Evolutionary conservation across 2,888 invertebrate genomes (phyloP), one percentile per base, ranked within the genome.

Genomic region (Drosophila bunnanda): DNA sequence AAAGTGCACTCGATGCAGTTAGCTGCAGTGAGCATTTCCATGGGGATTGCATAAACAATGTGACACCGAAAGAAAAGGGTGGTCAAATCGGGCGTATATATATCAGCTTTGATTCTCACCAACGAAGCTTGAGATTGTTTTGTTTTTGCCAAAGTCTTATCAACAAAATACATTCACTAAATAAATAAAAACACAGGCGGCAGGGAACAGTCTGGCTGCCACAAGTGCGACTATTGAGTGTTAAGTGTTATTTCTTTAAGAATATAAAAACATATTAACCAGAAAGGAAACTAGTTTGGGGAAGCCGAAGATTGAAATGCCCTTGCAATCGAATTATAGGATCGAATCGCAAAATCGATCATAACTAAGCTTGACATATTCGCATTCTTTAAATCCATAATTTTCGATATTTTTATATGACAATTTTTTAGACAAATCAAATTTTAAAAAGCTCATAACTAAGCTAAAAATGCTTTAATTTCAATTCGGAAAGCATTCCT

Each of bases 1-100:
- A 41, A 60, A 30, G 28, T 52, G 64, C 64, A 43, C n/a, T 52
- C 64, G 48, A 50, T 43, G 62, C 64, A 64, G 12, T 48, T 58
- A 59, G 12, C 39, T 48, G 44, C 61, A 46, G 9, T 34, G 56
- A 41, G 57, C 57, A 60, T 34, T 50, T 34, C 15, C 61, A 65
- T 22, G 22, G 13, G 50, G 13, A 52, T 65, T 61, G 64, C 62
- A 65, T 52, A 52, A 65, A 52, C 64, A 50, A 61, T 43, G 34
- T n/a, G 43, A 34, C 61, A 30, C 17, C 36, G 57, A 22, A n/a
- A 32, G 30, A 54, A 58, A 28, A 5, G 34, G 25, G 15, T 5
- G 17, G 6, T 6, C 2, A 5, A 4, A 13, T 20, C 15, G 13
- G 13, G 2, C 13, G 6, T 1, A 46, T 13, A 25, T 46, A 13